Percentiles rank a stretch among this genome's conserved stretches.
These are phyloP conservation scores for Ornithoptera alexandrae DNA, from an alignment of 2,888 invertebrate genomes.

Conservation along the genomic window DNA sequence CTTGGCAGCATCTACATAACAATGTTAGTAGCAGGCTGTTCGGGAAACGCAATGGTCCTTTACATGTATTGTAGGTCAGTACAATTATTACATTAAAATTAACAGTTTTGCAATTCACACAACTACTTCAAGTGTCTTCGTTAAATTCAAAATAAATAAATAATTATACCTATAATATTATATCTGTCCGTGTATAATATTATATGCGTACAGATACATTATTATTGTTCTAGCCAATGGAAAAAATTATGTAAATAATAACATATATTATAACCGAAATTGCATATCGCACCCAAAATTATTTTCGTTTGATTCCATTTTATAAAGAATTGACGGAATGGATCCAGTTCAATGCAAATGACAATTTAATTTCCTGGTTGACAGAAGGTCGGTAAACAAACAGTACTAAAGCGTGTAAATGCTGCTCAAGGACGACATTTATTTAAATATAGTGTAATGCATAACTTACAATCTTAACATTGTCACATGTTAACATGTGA, in stretches of 20 bases:
- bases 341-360: conserved; percentile 20
- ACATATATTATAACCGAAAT: not conserved
- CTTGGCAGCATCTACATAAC: conserved; percentile 82
- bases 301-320: not conserved
- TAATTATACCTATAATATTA: not conserved
- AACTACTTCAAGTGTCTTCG: not conserved
- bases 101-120: not conserved
- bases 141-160: not conserved
- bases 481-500: not conserved
- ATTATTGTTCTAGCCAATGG: not conserved
- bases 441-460: not conserved
- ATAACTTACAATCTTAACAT: not conserved
- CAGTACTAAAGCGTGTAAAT: conserved; percentile 14
- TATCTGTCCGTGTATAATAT: not conserved
- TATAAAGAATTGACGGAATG: conserved; percentile 3
- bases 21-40: conserved; percentile 82
- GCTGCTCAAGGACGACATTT: conserved; percentile 8
- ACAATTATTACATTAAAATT: conserved; percentile 3
- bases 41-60: conserved; percentile 85
- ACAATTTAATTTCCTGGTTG: conserved; percentile 22
- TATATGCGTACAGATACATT: no score
- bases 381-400: conserved; percentile 22
- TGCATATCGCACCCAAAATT: not conserved
- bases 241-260: not conserved
- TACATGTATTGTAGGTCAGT: conserved; percentile 86